Percentiles rank a stretch among this genome's conserved stretches.
Conservation (phyloP, 1,140 invertebrate species). For the roundworm (Caenorhabditis elegans) region WBcel235 BX284606.5:5878501-5879000, state of each 20-base stretch:
- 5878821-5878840: not conserved
- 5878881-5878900: constrained; percentile 40
- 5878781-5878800: not conserved
- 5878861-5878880: constrained; percentile 46
- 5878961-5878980: not conserved
- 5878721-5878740: not conserved
- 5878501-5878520: not conserved
- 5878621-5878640: not conserved
- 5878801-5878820: not conserved
- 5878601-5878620: constrained; percentile 1
- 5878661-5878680: no score
- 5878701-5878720: not conserved
- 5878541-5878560: no score
- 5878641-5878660: not conserved
- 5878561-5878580: constrained; percentile 29
- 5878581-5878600: constrained; percentile 25
- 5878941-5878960: constrained; percentile 25
- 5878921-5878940: constrained; percentile 19
- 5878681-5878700: not conserved
- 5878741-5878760: not conserved
- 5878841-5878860: constrained; percentile 32
- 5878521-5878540: not conserved
- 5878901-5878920: constrained; percentile 30
- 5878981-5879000: not conserved
- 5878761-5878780: not conserved